Conservation (phyloP, 2,888 invertebrate species). For the Geotrupes spiniger region DNA sequence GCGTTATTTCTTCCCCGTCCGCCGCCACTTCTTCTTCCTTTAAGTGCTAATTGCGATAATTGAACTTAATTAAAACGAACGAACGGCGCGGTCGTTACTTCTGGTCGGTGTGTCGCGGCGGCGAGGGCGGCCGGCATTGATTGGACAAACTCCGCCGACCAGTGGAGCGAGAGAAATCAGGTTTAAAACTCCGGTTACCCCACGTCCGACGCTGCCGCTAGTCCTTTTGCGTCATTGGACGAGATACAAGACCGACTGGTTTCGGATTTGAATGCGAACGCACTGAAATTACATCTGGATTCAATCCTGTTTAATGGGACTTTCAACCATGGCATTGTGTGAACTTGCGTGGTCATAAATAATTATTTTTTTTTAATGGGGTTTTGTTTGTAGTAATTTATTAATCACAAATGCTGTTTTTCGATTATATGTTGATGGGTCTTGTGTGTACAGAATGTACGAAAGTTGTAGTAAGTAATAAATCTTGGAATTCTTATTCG, state of each 20-base stretch:
- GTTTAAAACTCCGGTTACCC: constrained; percentile 45
- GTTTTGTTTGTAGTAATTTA: too few relatives aligned
- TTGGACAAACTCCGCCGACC: constrained; percentile 51
- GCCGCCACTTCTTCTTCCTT: background rate
- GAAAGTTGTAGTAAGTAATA: too few relatives aligned
- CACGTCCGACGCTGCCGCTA: constrained; percentile 11
- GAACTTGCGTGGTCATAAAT: too few relatives aligned
- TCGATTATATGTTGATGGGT: too few relatives aligned
- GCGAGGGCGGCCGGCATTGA: constrained; percentile 48
- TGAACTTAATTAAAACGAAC: constrained; percentile 4
- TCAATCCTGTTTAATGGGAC: too few relatives aligned
- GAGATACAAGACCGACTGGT: constrained; percentile 20
- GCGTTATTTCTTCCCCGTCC: background rate
- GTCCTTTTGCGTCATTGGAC: constrained; percentile 19
- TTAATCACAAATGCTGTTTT: too few relatives aligned
- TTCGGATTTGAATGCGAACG: background rate
- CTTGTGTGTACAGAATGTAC: too few relatives aligned
- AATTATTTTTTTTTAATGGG: too few relatives aligned
- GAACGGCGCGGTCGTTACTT: background rate
- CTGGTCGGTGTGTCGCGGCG: background rate
- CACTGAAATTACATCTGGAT: too few relatives aligned
- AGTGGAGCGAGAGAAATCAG: constrained; percentile 53
- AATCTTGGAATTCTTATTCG: too few relatives aligned
- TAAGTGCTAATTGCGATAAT: constrained; percentile 5
- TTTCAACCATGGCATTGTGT: too few relatives aligned